Conservation (phyloP, 2,888 invertebrate species). For the Podotricha telesiphe region DNA sequence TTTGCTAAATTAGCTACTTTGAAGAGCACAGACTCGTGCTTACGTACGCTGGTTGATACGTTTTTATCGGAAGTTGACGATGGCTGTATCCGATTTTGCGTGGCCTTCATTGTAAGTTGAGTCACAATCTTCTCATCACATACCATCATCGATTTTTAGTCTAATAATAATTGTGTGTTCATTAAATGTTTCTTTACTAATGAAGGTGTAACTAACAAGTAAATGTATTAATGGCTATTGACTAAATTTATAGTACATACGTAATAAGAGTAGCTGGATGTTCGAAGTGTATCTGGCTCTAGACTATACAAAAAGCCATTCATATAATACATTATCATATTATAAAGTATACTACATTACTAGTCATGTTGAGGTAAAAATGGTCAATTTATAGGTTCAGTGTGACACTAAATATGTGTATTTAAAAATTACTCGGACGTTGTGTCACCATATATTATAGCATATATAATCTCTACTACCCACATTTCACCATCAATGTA, state of each 20-base stretch:
- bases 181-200: not conserved
- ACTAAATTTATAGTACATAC: not conserved
- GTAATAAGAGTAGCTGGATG: not conserved
- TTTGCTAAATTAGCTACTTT: not conserved
- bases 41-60: conserved; percentile 46
- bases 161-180: conserved; percentile 16
- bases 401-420: too few species aligned
- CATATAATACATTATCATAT: not conserved
- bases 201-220: not conserved
- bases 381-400: not conserved
- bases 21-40: not conserved
- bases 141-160: conserved; percentile 47
- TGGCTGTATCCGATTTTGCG: conserved; percentile 47
- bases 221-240: not conserved
- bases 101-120: conserved; percentile 48
- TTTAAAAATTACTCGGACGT: not conserved
- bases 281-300: not conserved
- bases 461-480: not conserved
- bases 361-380: not conserved
- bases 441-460: not conserved
- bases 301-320: not conserved
- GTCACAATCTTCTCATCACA: conserved; percentile 48
- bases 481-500: not conserved
- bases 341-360: not conserved
- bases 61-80: conserved; percentile 49